Percentiles rank a stretch among this genome's conserved stretches.
Conservation (phyloP, 2,797 vertebrate species). For the Stomatorhinus walkeri region DNA sequence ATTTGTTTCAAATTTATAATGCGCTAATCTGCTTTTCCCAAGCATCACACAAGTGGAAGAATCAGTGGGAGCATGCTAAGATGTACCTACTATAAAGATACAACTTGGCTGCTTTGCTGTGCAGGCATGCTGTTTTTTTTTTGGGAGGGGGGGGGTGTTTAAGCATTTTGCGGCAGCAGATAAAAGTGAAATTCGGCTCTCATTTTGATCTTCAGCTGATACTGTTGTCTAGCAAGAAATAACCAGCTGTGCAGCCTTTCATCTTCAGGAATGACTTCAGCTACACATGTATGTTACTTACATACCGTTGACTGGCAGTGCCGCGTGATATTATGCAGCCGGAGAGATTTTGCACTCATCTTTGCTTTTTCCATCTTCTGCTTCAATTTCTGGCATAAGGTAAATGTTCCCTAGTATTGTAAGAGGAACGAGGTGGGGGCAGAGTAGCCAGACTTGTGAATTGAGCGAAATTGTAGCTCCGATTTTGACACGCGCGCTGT, state of each 20-base stretch:
- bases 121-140: slow-evolving; percentile 19
- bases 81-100: slow-evolving; percentile 16
- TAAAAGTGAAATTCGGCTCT: slow-evolving; percentile 1
- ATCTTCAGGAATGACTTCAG: slow-evolving; percentile 1
- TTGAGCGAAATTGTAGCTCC: background rate
- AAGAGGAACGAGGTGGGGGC: background rate
- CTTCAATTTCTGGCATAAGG: background rate
- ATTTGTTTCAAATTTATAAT: slow-evolving; percentile 25
- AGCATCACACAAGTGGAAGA: slow-evolving; percentile 31
- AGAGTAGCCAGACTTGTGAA: background rate
- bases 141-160: background rate
- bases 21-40: slow-evolving; percentile 31
- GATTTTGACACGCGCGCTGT: background rate
- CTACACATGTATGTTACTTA: background rate
- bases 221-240: slow-evolving; percentile 8
- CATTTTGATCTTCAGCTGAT: slow-evolving; percentile 26
- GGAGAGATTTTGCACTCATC: slow-evolving; percentile 17
- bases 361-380: background rate
- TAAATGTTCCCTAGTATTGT: background rate
- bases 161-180: slow-evolving; percentile 18
- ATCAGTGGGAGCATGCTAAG: slow-evolving; percentile 30
- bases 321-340: slow-evolving; percentile 16
- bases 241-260: background rate
- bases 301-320: slow-evolving; percentile 8
- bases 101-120: slow-evolving; percentile 22